These are phyloP conservation scores for Heliconius hewitsoni DNA, from an alignment of 1,140 invertebrate species.

Conservation along the genomic window DNA sequence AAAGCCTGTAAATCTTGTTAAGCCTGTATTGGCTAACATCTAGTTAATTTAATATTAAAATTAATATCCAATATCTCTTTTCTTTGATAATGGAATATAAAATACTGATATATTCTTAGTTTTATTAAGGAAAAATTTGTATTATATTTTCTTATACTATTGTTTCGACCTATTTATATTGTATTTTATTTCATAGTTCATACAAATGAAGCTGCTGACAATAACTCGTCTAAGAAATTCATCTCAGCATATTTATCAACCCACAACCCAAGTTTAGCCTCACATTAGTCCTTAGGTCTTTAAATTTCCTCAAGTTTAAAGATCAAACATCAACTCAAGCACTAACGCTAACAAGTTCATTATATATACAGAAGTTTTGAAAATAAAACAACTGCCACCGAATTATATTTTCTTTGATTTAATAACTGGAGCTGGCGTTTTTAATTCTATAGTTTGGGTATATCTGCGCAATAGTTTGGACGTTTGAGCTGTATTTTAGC, in stretches of 20 bases:
- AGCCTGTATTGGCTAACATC: background rate
- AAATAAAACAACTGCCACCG: background rate
- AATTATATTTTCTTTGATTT: conserved; percentile 7
- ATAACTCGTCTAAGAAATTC: background rate
- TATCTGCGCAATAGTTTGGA: too few species aligned
- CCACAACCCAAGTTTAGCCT: background rate
- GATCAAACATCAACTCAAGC: conserved; percentile 1
- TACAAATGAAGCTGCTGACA: too few species aligned
- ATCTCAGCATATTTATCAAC: background rate
- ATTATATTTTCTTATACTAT: too few species aligned
- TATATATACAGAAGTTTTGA: background rate
- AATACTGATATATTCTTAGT: too few species aligned
- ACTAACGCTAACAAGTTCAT: background rate
- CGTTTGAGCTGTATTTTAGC: too few species aligned
- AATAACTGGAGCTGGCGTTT: background rate
- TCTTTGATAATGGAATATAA: background rate
- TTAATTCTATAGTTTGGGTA: too few species aligned
- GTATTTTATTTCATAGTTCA: too few species aligned
- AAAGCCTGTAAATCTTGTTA: background rate
- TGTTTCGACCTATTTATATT: too few species aligned
- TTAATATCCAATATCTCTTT: background rate
- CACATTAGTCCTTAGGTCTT: background rate
- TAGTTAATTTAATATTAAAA: background rate
- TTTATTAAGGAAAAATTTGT: too few species aligned
- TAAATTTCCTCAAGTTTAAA: background rate